phyloP scores from a whole-genome alignment of 2,888 invertebrate species.

The Meandrusa payeni region DNA sequence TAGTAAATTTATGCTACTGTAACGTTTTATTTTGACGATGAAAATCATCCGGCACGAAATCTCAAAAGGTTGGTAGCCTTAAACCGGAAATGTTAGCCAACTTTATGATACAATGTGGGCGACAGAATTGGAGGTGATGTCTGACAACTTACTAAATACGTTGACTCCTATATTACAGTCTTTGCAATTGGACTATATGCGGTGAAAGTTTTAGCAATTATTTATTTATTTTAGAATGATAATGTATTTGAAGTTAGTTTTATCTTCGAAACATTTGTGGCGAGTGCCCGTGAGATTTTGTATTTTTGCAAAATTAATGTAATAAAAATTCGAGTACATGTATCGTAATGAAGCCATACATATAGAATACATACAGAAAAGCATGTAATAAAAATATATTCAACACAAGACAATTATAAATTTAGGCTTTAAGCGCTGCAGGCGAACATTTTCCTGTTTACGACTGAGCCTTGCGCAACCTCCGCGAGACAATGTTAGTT shows the following conservation, averaged over 20 bases:
- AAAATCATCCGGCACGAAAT: no score
- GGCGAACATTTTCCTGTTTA: slow-evolving; percentile 38
- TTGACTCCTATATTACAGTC: neutral
- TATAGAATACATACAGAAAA: no score
- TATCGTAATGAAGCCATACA: no score
- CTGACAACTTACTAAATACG: slow-evolving; percentile 10
- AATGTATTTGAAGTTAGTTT: no score
- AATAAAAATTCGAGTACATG: no score
- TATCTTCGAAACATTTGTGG: no score
- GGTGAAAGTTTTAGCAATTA: slow-evolving; percentile 9
- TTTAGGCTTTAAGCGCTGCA: slow-evolving; percentile 22
- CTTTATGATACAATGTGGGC: slow-evolving; percentile 51
- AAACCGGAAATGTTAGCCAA: slow-evolving; percentile 66
- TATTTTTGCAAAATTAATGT: no score
- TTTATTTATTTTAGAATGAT: no score
- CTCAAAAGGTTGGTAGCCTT: slow-evolving; percentile 30
- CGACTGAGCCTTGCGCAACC: slow-evolving; percentile 28
- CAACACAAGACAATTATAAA: slow-evolving; percentile 6
- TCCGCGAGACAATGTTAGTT: slow-evolving; percentile 28
- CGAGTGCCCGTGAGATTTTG: no score
- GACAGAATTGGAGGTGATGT: slow-evolving; percentile 34
- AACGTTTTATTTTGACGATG: neutral
- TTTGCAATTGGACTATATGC: neutral
- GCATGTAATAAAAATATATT: neutral
- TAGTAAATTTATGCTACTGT: no score